These are phyloP conservation scores for Archilochus colubris DNA, from an alignment of 2,113 vertebrate genomes.

Conservation along the genomic window DNA sequence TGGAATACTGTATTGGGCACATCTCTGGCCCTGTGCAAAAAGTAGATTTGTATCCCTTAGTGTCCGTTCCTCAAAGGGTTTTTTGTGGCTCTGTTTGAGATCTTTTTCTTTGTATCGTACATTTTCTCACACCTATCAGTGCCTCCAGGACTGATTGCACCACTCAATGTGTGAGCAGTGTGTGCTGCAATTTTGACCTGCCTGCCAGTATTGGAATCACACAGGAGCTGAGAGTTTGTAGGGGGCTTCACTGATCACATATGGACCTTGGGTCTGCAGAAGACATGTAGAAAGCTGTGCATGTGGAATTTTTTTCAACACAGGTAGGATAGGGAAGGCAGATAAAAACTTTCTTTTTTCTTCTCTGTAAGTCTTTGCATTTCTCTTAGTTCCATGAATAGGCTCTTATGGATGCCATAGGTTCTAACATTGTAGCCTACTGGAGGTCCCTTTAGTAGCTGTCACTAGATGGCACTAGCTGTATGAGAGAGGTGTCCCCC, in stretches of 20 bases:
- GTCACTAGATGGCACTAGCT: slow-evolving; percentile 71
- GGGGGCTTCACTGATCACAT: not conserved
- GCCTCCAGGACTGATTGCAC: not conserved
- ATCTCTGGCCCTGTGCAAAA: not conserved
- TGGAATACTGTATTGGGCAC: not conserved
- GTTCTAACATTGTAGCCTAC: not conserved
- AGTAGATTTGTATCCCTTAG: not conserved
- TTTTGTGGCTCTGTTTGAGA: not conserved
- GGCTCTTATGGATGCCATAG: fast-evolving
- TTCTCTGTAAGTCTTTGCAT: not conserved
- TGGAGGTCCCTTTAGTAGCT: slow-evolving; percentile 44
- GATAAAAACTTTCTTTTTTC: not conserved
- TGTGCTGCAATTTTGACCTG: not conserved
- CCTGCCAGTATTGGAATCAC: not conserved
- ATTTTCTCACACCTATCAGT: not conserved
- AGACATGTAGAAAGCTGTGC: not conserved
- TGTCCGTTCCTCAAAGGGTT: fast-evolving
- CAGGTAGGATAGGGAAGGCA: not conserved
- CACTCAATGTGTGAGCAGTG: not conserved
- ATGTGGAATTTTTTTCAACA: not conserved
- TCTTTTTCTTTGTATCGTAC: not conserved
- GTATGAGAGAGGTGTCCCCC: slow-evolving; percentile 26
- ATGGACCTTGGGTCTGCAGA: not conserved
- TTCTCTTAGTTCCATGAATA: not conserved
- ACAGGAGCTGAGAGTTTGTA: fast-evolving